Percentiles rank a stretch among this genome's conserved stretches.
Conservation (phyloP, 2,888 invertebrate species). For the Spilarctia lutea region DNA sequence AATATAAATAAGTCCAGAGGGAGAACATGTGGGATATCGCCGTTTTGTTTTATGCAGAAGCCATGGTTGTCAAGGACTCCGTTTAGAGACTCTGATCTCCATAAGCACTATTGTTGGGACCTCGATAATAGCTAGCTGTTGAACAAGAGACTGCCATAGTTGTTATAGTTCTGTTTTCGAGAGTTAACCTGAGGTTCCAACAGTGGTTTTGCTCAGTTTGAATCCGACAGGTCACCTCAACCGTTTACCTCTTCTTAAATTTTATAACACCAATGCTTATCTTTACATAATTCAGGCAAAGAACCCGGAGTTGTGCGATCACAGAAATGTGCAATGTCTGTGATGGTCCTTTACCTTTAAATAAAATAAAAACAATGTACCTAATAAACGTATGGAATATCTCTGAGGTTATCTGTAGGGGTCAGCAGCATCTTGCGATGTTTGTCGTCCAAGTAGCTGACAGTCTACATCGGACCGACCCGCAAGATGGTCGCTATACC, state of each 20-base stretch:
- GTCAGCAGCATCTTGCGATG: constrained; percentile 44
- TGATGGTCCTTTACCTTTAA: neutral
- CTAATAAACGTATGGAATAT: constrained; percentile 19
- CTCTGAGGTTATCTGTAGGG: constrained; percentile 70
- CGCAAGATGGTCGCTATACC: constrained; percentile 74
- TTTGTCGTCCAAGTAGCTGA: constrained; percentile 25
- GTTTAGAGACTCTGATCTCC: neutral
- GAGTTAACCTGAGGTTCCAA: neutral
- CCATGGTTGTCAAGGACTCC: neutral
- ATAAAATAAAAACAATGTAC: neutral
- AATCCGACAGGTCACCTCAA: neutral
- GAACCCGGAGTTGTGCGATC: neutral
- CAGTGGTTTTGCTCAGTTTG: neutral
- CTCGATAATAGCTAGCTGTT: neutral
- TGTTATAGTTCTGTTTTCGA: too few relatives aligned
- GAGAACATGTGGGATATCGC: neutral
- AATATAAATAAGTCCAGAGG: neutral
- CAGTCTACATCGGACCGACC: constrained; percentile 61
- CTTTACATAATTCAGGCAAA: neutral
- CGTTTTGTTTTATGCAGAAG: neutral
- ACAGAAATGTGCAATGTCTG: neutral
- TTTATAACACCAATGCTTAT: too few relatives aligned
- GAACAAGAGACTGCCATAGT: neutral
- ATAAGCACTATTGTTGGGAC: neutral
- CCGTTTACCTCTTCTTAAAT: too few relatives aligned